Percentiles rank a stretch among this genome's conserved stretches.
Conservation (phyloP, 2,888 invertebrate species). For the Agrochola macilenta region DNA sequence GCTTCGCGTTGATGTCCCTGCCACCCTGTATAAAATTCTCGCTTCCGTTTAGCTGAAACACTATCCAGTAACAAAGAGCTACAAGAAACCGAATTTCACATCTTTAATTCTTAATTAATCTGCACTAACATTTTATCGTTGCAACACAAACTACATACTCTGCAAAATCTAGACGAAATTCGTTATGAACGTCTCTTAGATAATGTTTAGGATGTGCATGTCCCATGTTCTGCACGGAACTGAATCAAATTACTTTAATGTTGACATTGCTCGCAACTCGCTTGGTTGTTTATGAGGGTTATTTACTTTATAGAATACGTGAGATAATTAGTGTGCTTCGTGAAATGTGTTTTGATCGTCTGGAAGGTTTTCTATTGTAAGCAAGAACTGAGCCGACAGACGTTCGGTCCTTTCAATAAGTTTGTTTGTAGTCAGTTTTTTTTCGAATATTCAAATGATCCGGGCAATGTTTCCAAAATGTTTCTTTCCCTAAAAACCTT, state of each 20-base stretch:
- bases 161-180: conserved; percentile 41
- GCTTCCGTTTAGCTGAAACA: not conserved
- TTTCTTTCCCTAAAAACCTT: not conserved
- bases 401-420: not conserved
- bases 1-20: too few relatives aligned
- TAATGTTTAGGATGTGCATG: conserved; percentile 56
- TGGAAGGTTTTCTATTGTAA: not conserved
- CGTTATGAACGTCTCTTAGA: conserved; percentile 32
- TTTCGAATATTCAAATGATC: too few relatives aligned
- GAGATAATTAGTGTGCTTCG: conserved; percentile 42
- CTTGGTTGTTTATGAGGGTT: conserved; percentile 37
- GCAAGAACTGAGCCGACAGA: not conserved
- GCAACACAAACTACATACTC: conserved; percentile 2
- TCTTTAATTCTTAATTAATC: conserved; percentile 8
- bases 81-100: not conserved
- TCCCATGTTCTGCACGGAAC: conserved; percentile 39
- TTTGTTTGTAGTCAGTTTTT: not conserved
- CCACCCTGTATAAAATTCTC: not conserved
- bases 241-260: conserved; percentile 63
- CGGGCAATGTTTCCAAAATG: fast-evolving
- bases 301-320: conserved; percentile 42
- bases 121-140: not conserved
- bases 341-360: conserved; percentile 1
- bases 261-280: conserved; percentile 55
- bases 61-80: not conserved